Evolutionary conservation across 37 sponge, comb jelly and placozoan species (phyloP).

Genomic region (Beroe forskalii): DNA sequence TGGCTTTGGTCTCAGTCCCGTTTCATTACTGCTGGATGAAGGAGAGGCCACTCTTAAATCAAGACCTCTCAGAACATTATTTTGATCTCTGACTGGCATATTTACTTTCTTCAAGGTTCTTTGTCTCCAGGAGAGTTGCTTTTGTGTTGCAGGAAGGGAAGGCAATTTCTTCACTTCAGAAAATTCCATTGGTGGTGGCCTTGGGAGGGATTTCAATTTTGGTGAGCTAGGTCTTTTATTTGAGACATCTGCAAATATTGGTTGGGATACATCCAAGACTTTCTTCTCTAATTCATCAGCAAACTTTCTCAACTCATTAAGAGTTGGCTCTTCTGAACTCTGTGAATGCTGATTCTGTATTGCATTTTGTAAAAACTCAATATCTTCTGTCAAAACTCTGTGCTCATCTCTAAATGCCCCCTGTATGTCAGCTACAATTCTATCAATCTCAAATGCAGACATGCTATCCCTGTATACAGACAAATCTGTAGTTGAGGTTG

Average conservation of each 20-base stretch:
- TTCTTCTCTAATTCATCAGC: conserved; percentile 59
- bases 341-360: neutral
- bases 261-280: conserved; percentile 35
- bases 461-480: conserved; percentile 30
- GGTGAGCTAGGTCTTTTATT: conserved; percentile 18
- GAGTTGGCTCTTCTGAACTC: neutral
- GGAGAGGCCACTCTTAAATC: conserved; percentile 6
- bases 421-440: conserved; percentile 19
- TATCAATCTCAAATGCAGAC: conserved; percentile 55
- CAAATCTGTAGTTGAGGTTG: conserved; percentile 7
- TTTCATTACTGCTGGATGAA: neutral
- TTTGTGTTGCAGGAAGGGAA: neutral
- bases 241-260: neutral
- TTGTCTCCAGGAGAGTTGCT: conserved; percentile 60
- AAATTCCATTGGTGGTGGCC: no score
- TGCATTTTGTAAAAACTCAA: conserved; percentile 24
- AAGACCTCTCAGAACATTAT: neutral
- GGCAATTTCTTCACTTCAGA: neutral
- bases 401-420: conserved; percentile 52
- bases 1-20: neutral
- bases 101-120: conserved; percentile 48
- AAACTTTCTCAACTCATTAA: conserved; percentile 2
- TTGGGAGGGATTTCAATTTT: neutral
- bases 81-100: neutral
- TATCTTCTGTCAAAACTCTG: conserved; percentile 6